phyloP scores from a whole-genome alignment of 2,888 invertebrate genomes.

The Drosophila suboccidentalis region DNA sequence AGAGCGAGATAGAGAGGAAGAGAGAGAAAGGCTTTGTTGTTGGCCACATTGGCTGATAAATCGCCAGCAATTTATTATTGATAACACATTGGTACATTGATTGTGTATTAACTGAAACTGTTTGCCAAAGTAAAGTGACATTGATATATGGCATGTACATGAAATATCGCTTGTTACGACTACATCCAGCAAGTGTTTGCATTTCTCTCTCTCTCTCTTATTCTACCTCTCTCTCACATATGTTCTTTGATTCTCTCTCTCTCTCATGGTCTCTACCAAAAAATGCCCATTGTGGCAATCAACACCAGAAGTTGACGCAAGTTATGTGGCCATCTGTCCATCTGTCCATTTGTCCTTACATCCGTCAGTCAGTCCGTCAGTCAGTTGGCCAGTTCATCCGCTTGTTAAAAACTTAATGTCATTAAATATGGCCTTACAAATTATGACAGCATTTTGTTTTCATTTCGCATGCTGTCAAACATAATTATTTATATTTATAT shows the following conservation, averaged over 20 bases:
- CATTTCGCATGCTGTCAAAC: constrained; percentile 38
- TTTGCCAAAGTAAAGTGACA: constrained; percentile 82
- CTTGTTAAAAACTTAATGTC: constrained; percentile 49
- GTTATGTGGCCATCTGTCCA: constrained; percentile 61
- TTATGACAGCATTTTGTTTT: constrained; percentile 61
- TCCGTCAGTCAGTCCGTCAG: constrained; percentile 9
- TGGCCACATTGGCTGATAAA: constrained; percentile 75
- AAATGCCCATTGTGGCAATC: constrained; percentile 73
- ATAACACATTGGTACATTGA: constrained; percentile 82
- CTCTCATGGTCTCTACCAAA: constrained; percentile 11
- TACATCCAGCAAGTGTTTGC: constrained; percentile 34
- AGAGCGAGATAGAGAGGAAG: neutral
- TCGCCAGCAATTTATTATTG: constrained; percentile 81
- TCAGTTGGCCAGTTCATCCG: constrained; percentile 29
- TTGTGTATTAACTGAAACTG: constrained; percentile 82
- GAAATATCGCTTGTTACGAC: constrained; percentile 77
- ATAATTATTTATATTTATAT: constrained; percentile 30
- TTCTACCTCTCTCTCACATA: constrained; percentile 4
- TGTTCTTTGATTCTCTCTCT: neutral
- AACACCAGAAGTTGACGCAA: constrained; percentile 74
- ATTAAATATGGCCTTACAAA: constrained; percentile 63
- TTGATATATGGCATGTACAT: constrained; percentile 80
- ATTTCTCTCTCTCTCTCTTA: neutral
- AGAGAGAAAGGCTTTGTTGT: constrained; percentile 24
- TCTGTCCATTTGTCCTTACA: constrained; percentile 7